phyloP scores from a whole-genome alignment of 2,888 invertebrate genomes.

The Cenopis cana region DNA sequence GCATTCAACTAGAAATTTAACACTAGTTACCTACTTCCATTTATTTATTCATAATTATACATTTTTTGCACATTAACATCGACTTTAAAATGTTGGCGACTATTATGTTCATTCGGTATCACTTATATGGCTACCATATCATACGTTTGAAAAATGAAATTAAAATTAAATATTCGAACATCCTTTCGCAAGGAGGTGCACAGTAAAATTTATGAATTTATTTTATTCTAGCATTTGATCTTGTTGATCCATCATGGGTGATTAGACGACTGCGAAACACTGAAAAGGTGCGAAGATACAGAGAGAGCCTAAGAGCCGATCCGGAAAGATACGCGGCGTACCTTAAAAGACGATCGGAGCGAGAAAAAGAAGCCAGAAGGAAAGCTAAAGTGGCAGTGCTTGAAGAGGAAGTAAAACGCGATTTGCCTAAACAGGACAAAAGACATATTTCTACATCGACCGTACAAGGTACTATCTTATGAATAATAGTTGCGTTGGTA shows the following conservation, averaged over 20 bases:
- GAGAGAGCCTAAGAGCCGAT: conserved; percentile 10
- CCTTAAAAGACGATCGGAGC: conserved; percentile 8
- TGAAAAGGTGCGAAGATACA: conserved; percentile 19
- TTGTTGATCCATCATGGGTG: neutral
- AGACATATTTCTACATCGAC: too few relatives aligned
- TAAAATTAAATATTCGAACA: too few relatives aligned
- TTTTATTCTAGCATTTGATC: neutral
- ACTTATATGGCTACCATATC: too few relatives aligned
- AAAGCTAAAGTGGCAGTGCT: neutral
- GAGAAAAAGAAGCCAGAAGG: conserved; percentile 7
- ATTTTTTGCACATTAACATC: too few relatives aligned
- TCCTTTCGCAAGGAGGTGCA: neutral
- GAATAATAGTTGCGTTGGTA: too few relatives aligned
- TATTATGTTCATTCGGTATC: too few relatives aligned
- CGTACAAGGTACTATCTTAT: too few relatives aligned
- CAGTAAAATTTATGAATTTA: neutral
- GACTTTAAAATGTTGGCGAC: too few relatives aligned
- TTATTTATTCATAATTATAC: too few relatives aligned
- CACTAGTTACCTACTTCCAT: too few relatives aligned
- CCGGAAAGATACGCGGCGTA: conserved; percentile 8
- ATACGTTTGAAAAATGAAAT: too few relatives aligned
- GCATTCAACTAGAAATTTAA: too few relatives aligned
- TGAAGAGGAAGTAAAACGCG: neutral
- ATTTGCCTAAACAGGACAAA: neutral
- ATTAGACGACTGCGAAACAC: conserved; percentile 1